Percentiles rank a stretch among this genome's conserved stretches.
Conservation (phyloP, 2,888 invertebrate species). For the Drosophila stalkeri region DNA sequence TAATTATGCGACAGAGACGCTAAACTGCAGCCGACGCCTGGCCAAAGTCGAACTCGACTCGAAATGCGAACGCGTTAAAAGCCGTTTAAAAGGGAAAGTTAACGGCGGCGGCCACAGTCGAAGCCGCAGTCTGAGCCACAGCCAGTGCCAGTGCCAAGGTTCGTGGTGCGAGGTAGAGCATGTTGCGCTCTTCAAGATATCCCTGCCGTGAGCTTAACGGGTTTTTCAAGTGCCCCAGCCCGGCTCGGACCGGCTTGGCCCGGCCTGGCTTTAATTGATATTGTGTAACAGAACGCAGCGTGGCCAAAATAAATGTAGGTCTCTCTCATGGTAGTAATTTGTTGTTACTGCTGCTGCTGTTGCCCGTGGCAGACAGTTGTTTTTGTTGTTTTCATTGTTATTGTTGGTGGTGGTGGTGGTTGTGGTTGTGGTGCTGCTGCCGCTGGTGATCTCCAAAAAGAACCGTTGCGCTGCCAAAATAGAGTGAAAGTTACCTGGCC, state of each 20-base stretch:
- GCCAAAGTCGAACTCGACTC: slow-evolving; percentile 47
- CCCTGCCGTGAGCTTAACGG: slow-evolving; percentile 69
- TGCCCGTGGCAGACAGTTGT: slow-evolving; percentile 44
- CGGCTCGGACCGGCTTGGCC: slow-evolving; percentile 19
- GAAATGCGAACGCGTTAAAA: slow-evolving; percentile 66
- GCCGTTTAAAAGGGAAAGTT: slow-evolving; percentile 81
- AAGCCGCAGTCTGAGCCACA: slow-evolving; percentile 17
- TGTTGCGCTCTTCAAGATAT: slow-evolving; percentile 62
- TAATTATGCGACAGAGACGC: slow-evolving; percentile 59
- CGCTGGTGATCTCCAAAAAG: slow-evolving; percentile 53
- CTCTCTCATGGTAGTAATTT: slow-evolving; percentile 62
- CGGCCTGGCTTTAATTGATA: slow-evolving; percentile 63
- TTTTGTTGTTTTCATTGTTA: not conserved
- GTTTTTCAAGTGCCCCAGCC: slow-evolving; percentile 71
- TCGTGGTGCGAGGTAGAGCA: slow-evolving; percentile 65
- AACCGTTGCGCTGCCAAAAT: slow-evolving; percentile 78
- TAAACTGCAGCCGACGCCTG: slow-evolving; percentile 24
- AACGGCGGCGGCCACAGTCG: slow-evolving; percentile 49
- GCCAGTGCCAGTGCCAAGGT: slow-evolving; percentile 48
- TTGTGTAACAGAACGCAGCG: slow-evolving; percentile 79
- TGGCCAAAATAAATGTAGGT: slow-evolving; percentile 69
- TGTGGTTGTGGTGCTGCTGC: slow-evolving; percentile 10
- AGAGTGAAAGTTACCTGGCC: slow-evolving; percentile 71
- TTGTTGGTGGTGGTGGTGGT: not conserved
- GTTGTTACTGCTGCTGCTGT: slow-evolving; percentile 45